Evolutionary conservation across 2,888 invertebrate genomes (phyloP), one percentile per base, ranked within the genome.

Genomic region (Tiliacea citrago): DNA sequence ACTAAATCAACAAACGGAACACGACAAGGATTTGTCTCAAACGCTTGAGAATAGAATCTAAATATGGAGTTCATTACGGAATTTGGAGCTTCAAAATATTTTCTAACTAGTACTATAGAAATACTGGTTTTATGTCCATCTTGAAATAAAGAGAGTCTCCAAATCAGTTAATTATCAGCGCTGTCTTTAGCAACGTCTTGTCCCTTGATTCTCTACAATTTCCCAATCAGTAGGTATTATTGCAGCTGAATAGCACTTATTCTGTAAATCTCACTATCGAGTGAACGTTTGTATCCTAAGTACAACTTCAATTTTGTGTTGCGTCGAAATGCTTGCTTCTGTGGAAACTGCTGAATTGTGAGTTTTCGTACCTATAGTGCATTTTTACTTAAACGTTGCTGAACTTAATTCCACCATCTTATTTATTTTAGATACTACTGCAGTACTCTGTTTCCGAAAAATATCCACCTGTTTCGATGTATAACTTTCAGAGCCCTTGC

Each of bases 1-100:
- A 81, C 77, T 73, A 79, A 86, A 86, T 72, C 82, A 87, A 87
- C 84, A 86, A 87, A 87, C 86, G 77, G 13, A 58, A 70, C 68
- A n/a, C 73, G 69, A 66, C 78, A 42, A 63, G 83, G 86, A 86
- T 86, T 86, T 81, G 81, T 70, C 61, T 72, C 42, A 70, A 69
- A 79, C 65, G 61, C 13, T 76, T 79, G 53, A 69, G 76, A 81
- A 78, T 77, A 83, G 60, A 81, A 68, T 72, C 84, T 86, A 86
- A 79, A 68, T 78, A 75, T 53, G 60, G 76, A 71, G 49, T 53
- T 58, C 12, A 79, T 75, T 60, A 53, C 24, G 69, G 70, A 57
- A 70, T 82, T 58, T 29, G n/a, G 13, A 58, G 42, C 57, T 65
- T 57, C 51, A 53, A 75, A 57, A 58, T 75, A 69, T 78, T 78